Evolutionary conservation across 2,888 invertebrate species (phyloP), one percentile per base, ranked within the genome.

Genomic region (Dorcus parallelipipedus): DNA sequence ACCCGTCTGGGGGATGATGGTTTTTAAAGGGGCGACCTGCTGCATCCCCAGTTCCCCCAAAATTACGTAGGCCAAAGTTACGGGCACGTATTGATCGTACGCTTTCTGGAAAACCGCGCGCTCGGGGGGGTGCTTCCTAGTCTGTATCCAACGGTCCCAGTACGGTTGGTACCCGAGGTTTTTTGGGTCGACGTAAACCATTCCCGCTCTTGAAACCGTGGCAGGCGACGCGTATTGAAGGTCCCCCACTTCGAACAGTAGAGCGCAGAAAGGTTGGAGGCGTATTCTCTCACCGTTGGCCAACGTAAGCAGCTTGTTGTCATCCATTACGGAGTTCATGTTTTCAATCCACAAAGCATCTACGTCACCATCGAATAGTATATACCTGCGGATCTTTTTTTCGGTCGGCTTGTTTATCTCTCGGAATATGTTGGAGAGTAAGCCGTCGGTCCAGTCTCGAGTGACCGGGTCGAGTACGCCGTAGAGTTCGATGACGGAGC

Each of bases 281-380:
- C 92, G 84, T 62, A 95, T 93, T 61, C 94, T 82, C 79, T 96
- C 92, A 56, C 95, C 95, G 75, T 95, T 96, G 3, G 95, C 93
- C 58, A 96, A 80, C 0, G 95, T 96, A 55, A 96, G 79, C 43
- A 95, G 80, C 72, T 89, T 91, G 75, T 95, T 96, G 77, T 96
- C 95, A 73, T 96, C 96, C 95, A 96, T 95, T 2, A 96, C 95
- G 0, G 95, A 94, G 80, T 95, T 96, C 94, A 96, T 95, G 79
- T 95, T 96, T 79, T 96, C 96, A 64, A 96, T 93, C 95, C 95
- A 96, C 42, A 95, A 81, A 0, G 95, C 92, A 80, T 96, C 95
- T 2, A 96, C 94, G 73, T 95, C 95, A 2, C 96, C 96, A 74
- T 96, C 96, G 78, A 95, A 95, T 49, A 95, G 80, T 49, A 95